Evolutionary conservation across 2,113 vertebrate species (phyloP).

Genomic region (Apteryx owenii): DNA sequence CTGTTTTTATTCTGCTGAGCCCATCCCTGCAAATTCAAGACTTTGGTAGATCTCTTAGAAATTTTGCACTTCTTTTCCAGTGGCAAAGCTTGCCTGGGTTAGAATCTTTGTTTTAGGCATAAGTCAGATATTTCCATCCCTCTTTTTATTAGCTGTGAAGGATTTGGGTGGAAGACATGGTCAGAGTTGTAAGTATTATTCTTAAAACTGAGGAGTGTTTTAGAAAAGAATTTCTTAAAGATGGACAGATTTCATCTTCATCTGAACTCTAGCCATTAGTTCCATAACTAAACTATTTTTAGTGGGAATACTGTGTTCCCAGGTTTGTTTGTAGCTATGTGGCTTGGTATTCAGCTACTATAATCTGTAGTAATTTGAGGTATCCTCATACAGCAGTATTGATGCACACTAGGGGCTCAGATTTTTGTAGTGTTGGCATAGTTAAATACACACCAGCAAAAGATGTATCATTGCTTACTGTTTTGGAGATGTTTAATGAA

Average conservation of each 20-base stretch:
- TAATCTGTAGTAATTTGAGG: neutral
- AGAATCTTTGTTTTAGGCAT: neutral
- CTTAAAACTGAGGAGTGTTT: neutral
- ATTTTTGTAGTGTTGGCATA: no score
- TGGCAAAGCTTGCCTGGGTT: neutral
- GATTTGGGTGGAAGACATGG: neutral
- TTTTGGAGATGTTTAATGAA: neutral
- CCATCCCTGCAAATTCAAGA: neutral
- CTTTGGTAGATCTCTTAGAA: neutral
- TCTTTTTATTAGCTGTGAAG: neutral
- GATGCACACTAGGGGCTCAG: no score
- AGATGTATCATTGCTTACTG: fast-evolving
- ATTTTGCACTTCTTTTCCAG: neutral
- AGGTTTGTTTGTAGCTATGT: neutral
- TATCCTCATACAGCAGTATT: neutral
- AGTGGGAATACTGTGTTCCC: neutral
- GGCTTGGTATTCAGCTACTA: neutral
- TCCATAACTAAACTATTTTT: neutral
- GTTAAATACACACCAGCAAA: neutral
- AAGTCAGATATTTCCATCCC: neutral
- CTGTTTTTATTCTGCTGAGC: neutral
- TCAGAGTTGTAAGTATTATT: neutral
- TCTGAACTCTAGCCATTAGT: neutral
- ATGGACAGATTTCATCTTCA: neutral
- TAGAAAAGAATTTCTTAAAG: neutral